phyloP scores from a whole-genome alignment of 2,888 invertebrate species.

The Deilephila elpenor region DNA sequence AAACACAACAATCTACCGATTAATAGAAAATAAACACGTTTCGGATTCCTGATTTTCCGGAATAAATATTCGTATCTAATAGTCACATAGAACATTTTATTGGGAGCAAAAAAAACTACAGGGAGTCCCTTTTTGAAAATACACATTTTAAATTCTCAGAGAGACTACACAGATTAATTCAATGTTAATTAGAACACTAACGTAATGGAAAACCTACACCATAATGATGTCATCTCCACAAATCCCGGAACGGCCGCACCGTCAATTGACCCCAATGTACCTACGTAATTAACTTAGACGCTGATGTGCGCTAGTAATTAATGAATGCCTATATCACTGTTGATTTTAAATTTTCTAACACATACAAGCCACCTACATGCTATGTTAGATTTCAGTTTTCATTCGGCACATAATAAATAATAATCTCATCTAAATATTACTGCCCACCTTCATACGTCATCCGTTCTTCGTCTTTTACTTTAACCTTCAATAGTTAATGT shows the following conservation, averaged over 20 bases:
- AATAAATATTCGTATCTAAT: not conserved
- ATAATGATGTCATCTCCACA: conserved; percentile 3
- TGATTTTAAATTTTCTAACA: not conserved
- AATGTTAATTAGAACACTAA: not conserved
- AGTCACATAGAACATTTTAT: not conserved
- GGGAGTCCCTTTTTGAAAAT: not conserved
- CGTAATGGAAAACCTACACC: not conserved
- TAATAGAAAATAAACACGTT: not conserved
- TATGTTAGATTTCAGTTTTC: not conserved
- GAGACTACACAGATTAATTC: not conserved
- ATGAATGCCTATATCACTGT: not conserved
- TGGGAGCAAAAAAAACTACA: not conserved
- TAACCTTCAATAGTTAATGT: conserved; percentile 10
- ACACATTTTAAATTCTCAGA: not conserved
- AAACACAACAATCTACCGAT: not conserved
- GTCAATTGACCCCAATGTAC: conserved; percentile 17
- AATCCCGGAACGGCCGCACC: not conserved
- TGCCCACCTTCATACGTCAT: conserved; percentile 8
- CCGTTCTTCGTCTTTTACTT: conserved; percentile 4
- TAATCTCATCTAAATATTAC: conserved; percentile 13
- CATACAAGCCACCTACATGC: not conserved
- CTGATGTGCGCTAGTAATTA: not conserved
- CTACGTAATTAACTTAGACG: not conserved
- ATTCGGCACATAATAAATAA: conserved; percentile 15
- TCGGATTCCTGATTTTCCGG: not conserved